Percentiles rank a stretch among this genome's conserved stretches.
These are phyloP conservation scores for Pluvianellus socialis DNA, from an alignment of 2,113 vertebrate genomes.

Conservation along the genomic window DNA sequence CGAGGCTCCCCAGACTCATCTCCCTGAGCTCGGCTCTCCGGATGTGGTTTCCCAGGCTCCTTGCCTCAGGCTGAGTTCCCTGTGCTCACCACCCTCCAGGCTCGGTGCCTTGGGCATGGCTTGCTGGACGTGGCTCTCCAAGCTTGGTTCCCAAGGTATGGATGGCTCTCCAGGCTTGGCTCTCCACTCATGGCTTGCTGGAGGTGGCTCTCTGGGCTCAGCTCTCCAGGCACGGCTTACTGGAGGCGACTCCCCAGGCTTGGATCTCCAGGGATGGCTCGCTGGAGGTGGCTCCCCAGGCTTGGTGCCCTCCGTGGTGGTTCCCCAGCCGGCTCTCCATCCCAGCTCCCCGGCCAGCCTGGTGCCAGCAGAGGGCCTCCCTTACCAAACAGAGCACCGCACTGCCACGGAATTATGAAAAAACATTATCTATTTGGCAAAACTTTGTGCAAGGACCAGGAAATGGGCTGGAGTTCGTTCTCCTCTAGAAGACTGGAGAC, in stretches of 20 bases:
- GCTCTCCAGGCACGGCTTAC: neutral
- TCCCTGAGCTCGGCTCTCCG: neutral
- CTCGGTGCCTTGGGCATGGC: neutral
- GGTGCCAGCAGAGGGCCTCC: constrained; percentile 61
- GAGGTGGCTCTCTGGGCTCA: no score
- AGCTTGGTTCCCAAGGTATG: neutral
- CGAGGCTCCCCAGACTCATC: neutral
- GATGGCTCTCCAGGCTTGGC: neutral
- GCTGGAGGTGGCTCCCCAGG: neutral
- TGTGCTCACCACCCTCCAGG: neutral
- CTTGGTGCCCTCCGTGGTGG: neutral
- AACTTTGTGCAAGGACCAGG: constrained; percentile 34
- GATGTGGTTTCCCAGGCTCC: rapidly evolving
- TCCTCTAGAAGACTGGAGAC: constrained; percentile 16
- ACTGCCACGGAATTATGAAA: neutral
- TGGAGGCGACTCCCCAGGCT: neutral
- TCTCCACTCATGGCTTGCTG: neutral
- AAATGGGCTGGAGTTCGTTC: constrained; percentile 41
- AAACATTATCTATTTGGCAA: constrained; percentile 20
- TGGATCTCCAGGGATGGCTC: neutral
- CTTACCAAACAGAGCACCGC: neutral
- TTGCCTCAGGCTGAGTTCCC: neutral
- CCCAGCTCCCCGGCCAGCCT: neutral
- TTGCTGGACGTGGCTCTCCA: neutral
- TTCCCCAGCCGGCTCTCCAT: neutral